Evolutionary conservation across 2,113 vertebrate genomes (phyloP), one percentile per base, ranked within the genome.

Genomic region (Crocuta crocuta): DNA sequence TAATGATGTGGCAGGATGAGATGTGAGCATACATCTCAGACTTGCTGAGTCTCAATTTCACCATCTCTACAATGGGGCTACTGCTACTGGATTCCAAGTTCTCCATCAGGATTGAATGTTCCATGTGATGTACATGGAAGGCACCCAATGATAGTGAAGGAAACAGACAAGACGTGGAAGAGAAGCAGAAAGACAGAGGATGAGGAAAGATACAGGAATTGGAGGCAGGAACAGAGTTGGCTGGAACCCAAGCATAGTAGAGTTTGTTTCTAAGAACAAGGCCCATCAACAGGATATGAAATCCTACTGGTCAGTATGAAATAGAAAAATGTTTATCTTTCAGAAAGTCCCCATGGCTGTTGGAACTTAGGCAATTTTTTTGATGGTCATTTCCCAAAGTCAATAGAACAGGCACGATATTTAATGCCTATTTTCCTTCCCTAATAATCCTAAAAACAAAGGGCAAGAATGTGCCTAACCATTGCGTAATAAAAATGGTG

Each of bases 371-470:
- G 26, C 31, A 12, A 66, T 45, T 79, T 93, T 97, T 87, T 35
- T 13, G 53, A 55, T 39, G 4, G 2, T 65, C 35, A 13, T 85
- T 89, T 80, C 26, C 4, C 50, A 26, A 88, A 85, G 43, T 71
- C 31, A 33, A 43, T 16, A 94, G 3, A 86, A 15, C 4, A 82
- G 33, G 10, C 4, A 35, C 10, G 24, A 71, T 79, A 80, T 33
- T 23, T 65, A 61, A 76, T 23, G 15, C n/a, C 21, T 45, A 17
- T 53, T 39, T 86, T 19, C 73, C 48, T 68, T 83, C 33, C 31
- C 10, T 39, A 58, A 55, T 82, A 80, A 87, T 79, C 74, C 33
- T n/a, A 26, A 74, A 85, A 95, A 76, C 76, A 76, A 79, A 55
- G 12, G 23, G 6, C 21, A 63, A 92, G 45, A 71, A 65, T 31